phyloP scores from a whole-genome alignment of 2,888 invertebrate genomes.

The Drepana falcataria region DNA sequence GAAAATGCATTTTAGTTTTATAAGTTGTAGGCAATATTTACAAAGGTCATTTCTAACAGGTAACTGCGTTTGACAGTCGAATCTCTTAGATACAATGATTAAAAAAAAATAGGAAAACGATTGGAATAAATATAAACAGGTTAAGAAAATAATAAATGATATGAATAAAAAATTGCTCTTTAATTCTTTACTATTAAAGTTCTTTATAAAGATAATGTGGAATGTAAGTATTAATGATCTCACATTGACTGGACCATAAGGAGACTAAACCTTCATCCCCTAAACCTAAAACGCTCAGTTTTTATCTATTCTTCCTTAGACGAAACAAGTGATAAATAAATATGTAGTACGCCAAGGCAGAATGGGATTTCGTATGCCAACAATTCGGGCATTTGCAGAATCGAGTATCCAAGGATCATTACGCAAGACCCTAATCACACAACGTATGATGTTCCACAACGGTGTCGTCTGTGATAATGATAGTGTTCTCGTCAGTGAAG shows the following conservation, averaged over 20 bases:
- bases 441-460: conserved; percentile 63
- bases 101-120: conserved; percentile 76
- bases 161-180: conserved; percentile 51
- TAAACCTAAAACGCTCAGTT: too few species aligned
- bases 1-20: conserved; percentile 77
- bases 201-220: conserved; percentile 9
- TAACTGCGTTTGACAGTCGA: conserved; percentile 66
- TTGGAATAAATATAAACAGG: conserved; percentile 75
- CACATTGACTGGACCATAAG: too few species aligned
- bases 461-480: conserved; percentile 61
- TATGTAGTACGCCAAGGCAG: too few species aligned
- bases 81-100: conserved; percentile 75
- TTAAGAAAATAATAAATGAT: conserved; percentile 79
- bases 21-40: conserved; percentile 78
- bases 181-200: conserved; percentile 13
- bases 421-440: conserved; percentile 37
- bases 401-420: too few species aligned
- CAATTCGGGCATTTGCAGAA: too few species aligned
- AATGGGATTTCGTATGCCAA: too few species aligned
- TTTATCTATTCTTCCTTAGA: too few species aligned
- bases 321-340: too few species aligned
- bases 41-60: conserved; percentile 71
- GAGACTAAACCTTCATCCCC: too few species aligned
- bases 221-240: background rate
- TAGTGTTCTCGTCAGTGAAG: conserved; percentile 57